Percentiles rank a stretch among this genome's conserved stretches.
phyloP scores from a whole-genome alignment of 2,797 vertebrate species.

The Melanogrammus aeglefinus region DNA sequence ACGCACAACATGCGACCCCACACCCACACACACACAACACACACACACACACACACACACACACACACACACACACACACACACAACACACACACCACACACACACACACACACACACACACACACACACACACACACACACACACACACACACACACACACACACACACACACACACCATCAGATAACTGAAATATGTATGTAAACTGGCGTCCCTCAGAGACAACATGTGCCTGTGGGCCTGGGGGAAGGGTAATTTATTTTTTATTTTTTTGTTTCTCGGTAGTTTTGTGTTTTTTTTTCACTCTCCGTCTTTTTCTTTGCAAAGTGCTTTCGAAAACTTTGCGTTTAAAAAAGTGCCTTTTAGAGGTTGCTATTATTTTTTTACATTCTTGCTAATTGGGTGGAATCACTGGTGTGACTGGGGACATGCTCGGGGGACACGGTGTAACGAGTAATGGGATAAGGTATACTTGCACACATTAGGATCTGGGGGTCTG shows the following conservation, averaged over 20 bases:
- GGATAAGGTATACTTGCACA: conserved; percentile 16
- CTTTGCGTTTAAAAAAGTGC: not conserved
- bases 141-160: too few species aligned
- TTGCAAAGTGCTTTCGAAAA: too few species aligned
- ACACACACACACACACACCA: too few species aligned
- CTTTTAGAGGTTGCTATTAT: not conserved
- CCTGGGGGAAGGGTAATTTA: not conserved
- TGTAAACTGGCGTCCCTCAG: too few species aligned
- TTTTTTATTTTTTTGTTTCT: not conserved
- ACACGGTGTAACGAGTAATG: conserved; percentile 57
- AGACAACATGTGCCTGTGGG: too few species aligned
- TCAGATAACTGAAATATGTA: too few species aligned
- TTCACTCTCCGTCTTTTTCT: not conserved
- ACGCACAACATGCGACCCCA: not conserved
- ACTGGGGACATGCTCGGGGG: too few species aligned
- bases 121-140: too few species aligned
- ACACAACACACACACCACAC: too few species aligned
- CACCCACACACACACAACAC: too few species aligned
- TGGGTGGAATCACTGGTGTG: conserved; percentile 64
- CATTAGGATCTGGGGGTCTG: not conserved
- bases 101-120: too few species aligned
- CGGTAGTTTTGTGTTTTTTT: not conserved
- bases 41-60: too few species aligned
- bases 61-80: not conserved
- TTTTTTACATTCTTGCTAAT: conserved; percentile 40